Evolutionary conservation across 2,797 vertebrate species (phyloP), one percentile per base, ranked within the genome.

Genomic region (Lycodopsis pacificus): DNA sequence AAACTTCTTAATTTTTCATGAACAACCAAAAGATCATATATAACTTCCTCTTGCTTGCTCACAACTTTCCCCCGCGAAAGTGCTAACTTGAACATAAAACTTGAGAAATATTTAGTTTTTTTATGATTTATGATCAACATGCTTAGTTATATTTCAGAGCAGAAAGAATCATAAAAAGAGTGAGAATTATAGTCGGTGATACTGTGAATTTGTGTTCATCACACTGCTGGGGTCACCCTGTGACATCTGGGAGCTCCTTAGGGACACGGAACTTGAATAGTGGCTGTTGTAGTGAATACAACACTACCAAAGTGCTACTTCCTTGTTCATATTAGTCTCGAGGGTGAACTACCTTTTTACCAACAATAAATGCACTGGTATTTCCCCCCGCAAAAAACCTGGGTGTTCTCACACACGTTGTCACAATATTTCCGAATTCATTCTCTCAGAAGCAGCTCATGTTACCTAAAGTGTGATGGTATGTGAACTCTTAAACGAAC

Each of bases 261-360:
- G 13, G 19, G 15, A 65, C 2, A 20, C 53, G 53, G 25, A 40
- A 30, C n/a, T 46, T 72, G 44, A 71, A 51, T 5, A 20, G 44
- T 13, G 44, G 63, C 53, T 64, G 27, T 5, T 32, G 5, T 42
- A 56, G 65, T 66, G 75, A 71, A 71, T 19, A n/a, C 5, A 71
- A 22, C 1, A 8, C 9, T 3, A 36, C 20, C 4, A 20, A 48
- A 22, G 51, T 54, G 13, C 36, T 17, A 19, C 44, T 66, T 56
- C 65, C 65, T 65, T 17, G 34, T 51, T 22, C 40, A 61, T 46
- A 8, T 57, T 53, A 15, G 20, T 65, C 66, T 69, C 34, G 0
- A 48, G 46, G 40, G 68, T 5, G 36, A 56, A 66, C 63, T 48
- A 64, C 42, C 65, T 68, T 69, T 69, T 71, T 51, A 79, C 15